These are phyloP conservation scores for Galeopterus variegatus DNA, from an alignment of 2,113 vertebrate species.

Conservation along the genomic window DNA sequence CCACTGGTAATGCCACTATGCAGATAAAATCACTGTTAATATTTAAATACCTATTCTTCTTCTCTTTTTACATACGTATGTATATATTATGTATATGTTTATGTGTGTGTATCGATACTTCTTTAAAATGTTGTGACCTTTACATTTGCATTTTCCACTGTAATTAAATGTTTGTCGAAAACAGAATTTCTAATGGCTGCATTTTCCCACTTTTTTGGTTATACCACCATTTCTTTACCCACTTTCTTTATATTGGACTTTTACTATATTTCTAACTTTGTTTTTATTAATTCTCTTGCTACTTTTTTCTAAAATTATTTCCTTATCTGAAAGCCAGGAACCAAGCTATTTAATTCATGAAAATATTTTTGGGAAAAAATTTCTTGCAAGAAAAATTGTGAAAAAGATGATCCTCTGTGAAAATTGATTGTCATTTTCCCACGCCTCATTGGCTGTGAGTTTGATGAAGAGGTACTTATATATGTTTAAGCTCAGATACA, in stretches of 20 bases:
- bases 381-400: background rate
- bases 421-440: slow-evolving; percentile 37
- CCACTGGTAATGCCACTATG: background rate
- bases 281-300: background rate
- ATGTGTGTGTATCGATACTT: rapidly evolving
- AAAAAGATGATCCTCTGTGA: background rate
- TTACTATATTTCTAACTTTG: background rate
- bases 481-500: slow-evolving; percentile 43
- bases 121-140: background rate
- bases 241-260: background rate
- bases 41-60: background rate
- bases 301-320: background rate
- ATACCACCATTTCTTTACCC: background rate
- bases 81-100: rapidly evolving
- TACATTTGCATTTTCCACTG: background rate
- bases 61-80: background rate
- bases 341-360: background rate
- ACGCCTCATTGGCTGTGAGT: background rate
- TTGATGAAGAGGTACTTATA: background rate
- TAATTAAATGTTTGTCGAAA: background rate
- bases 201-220: background rate
- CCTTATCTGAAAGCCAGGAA: background rate
- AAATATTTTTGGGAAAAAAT: background rate
- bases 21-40: background rate
- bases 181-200: background rate